Percentiles rank a stretch among this genome's conserved stretches.
Evolutionary conservation across 2,113 vertebrate genomes (phyloP).

Genomic region (Sarotherodon lohbergeri): DNA sequence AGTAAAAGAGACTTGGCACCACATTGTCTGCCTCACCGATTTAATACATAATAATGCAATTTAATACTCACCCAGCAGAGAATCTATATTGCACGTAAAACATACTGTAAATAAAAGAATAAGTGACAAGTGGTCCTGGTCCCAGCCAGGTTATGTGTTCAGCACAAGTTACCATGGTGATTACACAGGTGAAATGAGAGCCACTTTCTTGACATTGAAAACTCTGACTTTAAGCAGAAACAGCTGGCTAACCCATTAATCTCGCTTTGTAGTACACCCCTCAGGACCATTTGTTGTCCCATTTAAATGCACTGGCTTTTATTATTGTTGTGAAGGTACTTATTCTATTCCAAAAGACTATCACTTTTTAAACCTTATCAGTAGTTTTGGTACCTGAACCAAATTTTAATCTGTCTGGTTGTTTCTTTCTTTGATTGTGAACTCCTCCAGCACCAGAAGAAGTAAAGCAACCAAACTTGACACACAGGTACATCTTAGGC

Average conservation of each 20-base stretch:
- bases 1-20: neutral
- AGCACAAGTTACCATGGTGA: neutral
- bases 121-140: neutral
- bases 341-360: neutral
- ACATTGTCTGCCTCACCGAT: neutral
- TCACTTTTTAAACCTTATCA: neutral
- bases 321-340: neutral
- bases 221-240: neutral
- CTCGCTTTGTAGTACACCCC: neutral
- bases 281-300: neutral
- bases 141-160: neutral
- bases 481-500: neutral
- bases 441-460: neutral
- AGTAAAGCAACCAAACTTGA: neutral
- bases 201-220: neutral
- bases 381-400: neutral
- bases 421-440: neutral
- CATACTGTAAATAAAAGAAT: neutral
- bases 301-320: neutral
- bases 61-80: neutral
- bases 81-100: neutral
- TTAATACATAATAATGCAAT: neutral
- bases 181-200: neutral
- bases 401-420: neutral
- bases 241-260: neutral